Percentiles rank a stretch among this genome's conserved stretches.
These are phyloP conservation scores for Ctenodactylus gundi DNA, from an alignment of 2,113 vertebrate genomes.

Conservation along the genomic window DNA sequence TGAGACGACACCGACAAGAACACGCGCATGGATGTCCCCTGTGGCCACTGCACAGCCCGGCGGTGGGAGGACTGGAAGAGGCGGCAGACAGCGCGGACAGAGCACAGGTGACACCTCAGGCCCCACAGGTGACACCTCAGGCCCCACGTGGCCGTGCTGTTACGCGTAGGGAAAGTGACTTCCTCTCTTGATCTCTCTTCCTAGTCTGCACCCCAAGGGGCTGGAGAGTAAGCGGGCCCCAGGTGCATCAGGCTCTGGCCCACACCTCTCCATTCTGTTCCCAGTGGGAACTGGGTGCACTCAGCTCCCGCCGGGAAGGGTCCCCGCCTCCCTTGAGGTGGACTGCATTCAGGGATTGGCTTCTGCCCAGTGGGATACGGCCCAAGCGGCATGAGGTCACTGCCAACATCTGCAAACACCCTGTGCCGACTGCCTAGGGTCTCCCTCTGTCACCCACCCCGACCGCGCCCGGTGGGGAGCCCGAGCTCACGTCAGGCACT, in stretches of 20 bases:
- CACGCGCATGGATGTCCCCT: background rate
- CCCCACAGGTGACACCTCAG: too few relatives aligned
- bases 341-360: background rate
- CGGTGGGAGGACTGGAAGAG: background rate
- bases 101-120: too few relatives aligned
- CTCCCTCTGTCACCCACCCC: background rate
- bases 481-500: background rate
- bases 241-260: too few relatives aligned
- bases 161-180: background rate
- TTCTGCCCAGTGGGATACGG: too few relatives aligned
- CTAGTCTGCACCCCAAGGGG: background rate
- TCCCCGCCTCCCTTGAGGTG: fast-evolving
- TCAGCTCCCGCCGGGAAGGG: background rate
- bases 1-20: background rate
- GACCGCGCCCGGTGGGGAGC: background rate
- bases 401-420: background rate
- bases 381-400: background rate
- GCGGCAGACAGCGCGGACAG: too few relatives aligned
- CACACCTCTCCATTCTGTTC: background rate
- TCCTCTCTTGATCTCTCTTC: background rate
- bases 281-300: background rate
- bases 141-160: too few relatives aligned
- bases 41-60: background rate
- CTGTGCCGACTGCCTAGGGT: too few relatives aligned
- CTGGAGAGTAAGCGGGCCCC: background rate